These are phyloP conservation scores for Acleris cristana DNA, from an alignment of 2,888 invertebrate genomes.

Conservation along the genomic window DNA sequence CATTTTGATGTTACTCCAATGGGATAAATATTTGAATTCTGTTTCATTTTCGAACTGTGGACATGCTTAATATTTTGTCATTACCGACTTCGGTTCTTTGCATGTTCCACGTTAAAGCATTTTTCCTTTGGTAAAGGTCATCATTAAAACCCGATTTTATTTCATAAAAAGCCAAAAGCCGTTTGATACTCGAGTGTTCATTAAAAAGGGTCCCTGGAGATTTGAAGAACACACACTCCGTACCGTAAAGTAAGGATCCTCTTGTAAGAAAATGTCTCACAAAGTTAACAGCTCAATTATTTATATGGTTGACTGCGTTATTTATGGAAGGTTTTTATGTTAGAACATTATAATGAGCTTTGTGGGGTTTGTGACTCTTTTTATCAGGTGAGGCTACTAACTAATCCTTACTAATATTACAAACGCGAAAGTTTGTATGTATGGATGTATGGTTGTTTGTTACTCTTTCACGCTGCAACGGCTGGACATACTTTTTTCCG, in stretches of 20 bases:
- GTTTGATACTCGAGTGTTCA: constrained; percentile 34
- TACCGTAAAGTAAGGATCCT: background rate
- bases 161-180: constrained; percentile 22
- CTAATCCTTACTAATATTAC: too few species aligned
- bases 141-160: constrained; percentile 28
- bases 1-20: too few species aligned
- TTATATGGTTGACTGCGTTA: constrained; percentile 23
- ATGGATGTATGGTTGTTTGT: too few species aligned
- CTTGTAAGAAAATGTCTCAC: constrained; percentile 19
- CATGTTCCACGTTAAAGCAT: background rate
- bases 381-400: too few species aligned
- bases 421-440: too few species aligned
- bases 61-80: too few species aligned
- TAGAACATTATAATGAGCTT: background rate
- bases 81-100: too few species aligned
- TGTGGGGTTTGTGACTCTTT: background rate
- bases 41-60: too few species aligned
- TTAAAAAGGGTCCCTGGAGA: constrained; percentile 33
- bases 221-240: background rate
- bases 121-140: constrained; percentile 4
- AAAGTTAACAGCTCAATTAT: constrained; percentile 31
- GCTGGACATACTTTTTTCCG: too few species aligned
- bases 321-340: constrained; percentile 14
- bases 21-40: too few species aligned
- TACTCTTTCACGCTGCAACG: too few species aligned